These are phyloP conservation scores for Chionodraco myersi DNA, from an alignment of 2,113 vertebrate species.

Conservation along the genomic window DNA sequence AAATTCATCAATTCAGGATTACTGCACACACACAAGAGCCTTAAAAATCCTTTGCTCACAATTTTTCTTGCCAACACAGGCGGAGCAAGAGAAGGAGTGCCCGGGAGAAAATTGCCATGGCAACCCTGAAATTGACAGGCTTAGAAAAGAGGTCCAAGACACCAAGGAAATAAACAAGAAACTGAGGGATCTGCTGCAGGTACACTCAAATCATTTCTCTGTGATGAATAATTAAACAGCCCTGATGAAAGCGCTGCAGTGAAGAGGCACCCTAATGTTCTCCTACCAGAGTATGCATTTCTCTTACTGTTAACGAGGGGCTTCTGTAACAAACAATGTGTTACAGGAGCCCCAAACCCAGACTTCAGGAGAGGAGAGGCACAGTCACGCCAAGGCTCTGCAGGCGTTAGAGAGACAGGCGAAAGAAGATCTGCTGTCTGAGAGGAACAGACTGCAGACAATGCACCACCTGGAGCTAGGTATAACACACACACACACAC, in stretches of 20 bases:
- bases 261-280: constrained; percentile 20
- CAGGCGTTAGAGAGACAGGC: constrained; percentile 87
- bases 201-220: constrained; percentile 58
- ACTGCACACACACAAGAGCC: background rate
- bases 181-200: constrained; percentile 88
- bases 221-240: constrained; percentile 72
- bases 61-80: constrained; percentile 62
- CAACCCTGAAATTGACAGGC: constrained; percentile 85
- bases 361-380: constrained; percentile 83
- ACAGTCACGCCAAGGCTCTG: constrained; percentile 85
- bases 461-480: constrained; percentile 89
- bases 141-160: constrained; percentile 88
- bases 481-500: constrained; percentile 70
- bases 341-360: constrained; percentile 85
- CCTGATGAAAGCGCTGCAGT: constrained; percentile 38
- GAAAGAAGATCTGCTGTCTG: constrained; percentile 86
- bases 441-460: constrained; percentile 86
- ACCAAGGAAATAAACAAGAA: constrained; percentile 87
- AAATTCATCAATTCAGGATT: constrained; percentile 47
- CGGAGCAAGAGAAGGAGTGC: constrained; percentile 77
- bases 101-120: constrained; percentile 80
- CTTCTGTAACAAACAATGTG: constrained; percentile 30
- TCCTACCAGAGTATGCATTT: background rate
- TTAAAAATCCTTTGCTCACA: constrained; percentile 1
- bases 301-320: background rate